Evolutionary conservation across 2,113 vertebrate genomes (phyloP).

Genomic region (Numida meleagris): DNA sequence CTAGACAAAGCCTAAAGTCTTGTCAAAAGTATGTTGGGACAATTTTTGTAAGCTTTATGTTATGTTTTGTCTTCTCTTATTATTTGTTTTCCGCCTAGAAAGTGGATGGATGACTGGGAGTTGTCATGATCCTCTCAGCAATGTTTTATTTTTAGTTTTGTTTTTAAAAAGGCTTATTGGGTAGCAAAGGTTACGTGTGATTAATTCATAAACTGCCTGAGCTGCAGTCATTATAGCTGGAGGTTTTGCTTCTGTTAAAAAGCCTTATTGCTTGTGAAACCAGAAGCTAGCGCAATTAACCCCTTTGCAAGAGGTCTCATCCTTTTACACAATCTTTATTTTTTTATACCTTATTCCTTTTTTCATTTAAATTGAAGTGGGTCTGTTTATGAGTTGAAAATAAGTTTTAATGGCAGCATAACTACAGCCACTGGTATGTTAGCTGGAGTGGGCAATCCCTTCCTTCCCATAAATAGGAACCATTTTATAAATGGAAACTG

Average conservation of each 20-base stretch:
- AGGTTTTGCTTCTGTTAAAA: background rate
- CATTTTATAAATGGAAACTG: constrained; percentile 19
- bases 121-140: background rate
- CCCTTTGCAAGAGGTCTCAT: background rate
- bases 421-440: background rate
- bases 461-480: constrained; percentile 31
- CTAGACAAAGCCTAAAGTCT: background rate
- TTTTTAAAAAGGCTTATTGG: background rate
- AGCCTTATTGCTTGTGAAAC: background rate
- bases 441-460: background rate
- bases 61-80: background rate
- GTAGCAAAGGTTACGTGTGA: background rate
- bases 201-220: background rate
- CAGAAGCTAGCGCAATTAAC: background rate
- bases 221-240: background rate
- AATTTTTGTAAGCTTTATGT: background rate
- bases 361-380: constrained; percentile 38
- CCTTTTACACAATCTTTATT: background rate
- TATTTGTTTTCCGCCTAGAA: background rate
- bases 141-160: background rate
- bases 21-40: background rate
- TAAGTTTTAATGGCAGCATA: background rate
- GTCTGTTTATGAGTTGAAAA: constrained; percentile 23
- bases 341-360: background rate
- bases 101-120: background rate